Evolutionary conservation across 1,140 invertebrate genomes (phyloP), one percentile per base, ranked within the genome.

Genomic region (Camponotus pennsylvanicus): DNA sequence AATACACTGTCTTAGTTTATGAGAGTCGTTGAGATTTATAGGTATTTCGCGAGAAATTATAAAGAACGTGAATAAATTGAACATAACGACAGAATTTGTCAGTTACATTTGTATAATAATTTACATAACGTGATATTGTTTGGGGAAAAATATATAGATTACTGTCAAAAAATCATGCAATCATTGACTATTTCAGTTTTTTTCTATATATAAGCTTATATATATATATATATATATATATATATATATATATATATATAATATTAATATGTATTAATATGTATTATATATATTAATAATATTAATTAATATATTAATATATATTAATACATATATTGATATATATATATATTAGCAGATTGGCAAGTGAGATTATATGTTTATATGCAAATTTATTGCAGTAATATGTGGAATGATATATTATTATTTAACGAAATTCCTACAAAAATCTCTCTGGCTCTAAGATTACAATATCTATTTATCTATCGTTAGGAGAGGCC

Each of bases 401-500:
- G 15, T 63, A 77, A 77, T 42, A 64, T 6, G 4, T 18, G 6
- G 42, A 27, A 64, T 77, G 40, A 64, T 64, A 42, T 1, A 64
- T 75, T 75, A 42, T 63, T 77, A 18, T 64, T 15, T 77, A 27
- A 52, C 49, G 52, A 75, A 69, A 78, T 86, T 64, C 49, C 80
- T 88, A 88, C 73, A 75, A 79, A 52, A 52, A 85, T 85, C 82
- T 88, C 87, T 87, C 69, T 66, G 85, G 70, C 82, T 85, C 80
- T 61, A 88, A 49, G 55, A 86, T 90, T 91, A 89, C 71, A 78
- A 88, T 85, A 86, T 73, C 77, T 89, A 87, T 87, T 87, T 89
- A 89, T 91, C 84, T 88, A 91, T 92, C 78, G 83, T 89, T 90
- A 90, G 77, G 73, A 87, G 89, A 87, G 90, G 91, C 91, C 90